Evolutionary conservation across 2,797 vertebrate species (phyloP).

Genomic region (Rhinoraja longicauda): DNA sequence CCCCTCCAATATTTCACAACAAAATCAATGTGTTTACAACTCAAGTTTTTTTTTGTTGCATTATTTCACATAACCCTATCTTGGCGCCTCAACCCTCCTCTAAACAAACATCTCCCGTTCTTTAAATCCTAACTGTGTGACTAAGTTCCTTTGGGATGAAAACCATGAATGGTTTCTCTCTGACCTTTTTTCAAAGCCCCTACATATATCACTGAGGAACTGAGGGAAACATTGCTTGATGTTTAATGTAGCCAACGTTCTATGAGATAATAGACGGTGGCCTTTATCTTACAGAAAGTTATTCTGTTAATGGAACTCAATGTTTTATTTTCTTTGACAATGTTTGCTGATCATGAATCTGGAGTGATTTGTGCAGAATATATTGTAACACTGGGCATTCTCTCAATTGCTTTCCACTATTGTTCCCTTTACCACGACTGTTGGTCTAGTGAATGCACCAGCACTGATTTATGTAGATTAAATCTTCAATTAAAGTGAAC

Average conservation of each 20-base stretch:
- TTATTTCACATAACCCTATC: background rate
- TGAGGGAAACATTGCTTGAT: background rate
- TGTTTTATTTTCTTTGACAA: too few species aligned
- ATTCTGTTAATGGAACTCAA: background rate
- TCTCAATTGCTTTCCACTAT: background rate
- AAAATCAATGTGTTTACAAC: background rate
- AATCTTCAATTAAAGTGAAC: too few species aligned
- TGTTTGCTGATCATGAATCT: background rate
- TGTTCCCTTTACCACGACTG: background rate
- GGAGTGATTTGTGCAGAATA: background rate
- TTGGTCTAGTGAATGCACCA: background rate
- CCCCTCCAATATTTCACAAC: background rate
- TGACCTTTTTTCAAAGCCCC: background rate
- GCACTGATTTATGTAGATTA: background rate
- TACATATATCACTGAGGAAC: background rate
- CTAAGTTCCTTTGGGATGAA: background rate
- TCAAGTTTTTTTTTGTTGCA: background rate
- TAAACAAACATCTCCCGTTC: background rate
- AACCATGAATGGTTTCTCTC: background rate
- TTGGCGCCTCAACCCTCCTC: background rate
- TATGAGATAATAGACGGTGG: background rate
- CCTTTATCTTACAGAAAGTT: background rate
- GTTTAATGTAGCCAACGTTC: background rate
- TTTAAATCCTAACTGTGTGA: background rate
- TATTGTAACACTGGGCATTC: background rate